Conservation (phyloP, 2,888 invertebrate genomes). For the Salticus scenicus region DNA sequence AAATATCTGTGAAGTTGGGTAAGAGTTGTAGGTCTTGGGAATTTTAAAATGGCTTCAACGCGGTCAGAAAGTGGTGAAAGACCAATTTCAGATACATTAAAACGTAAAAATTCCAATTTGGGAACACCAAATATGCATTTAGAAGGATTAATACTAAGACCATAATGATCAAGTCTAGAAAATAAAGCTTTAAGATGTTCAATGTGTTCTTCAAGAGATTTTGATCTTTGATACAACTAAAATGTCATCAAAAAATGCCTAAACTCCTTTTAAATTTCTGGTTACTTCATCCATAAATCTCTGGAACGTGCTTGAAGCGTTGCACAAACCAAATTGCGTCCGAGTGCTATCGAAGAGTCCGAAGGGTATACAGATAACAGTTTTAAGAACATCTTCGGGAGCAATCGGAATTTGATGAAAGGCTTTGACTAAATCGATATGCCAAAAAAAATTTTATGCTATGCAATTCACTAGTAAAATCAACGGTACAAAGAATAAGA, state of each 20-base stretch:
- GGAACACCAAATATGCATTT: constrained; percentile 48
- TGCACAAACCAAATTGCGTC: constrained; percentile 74
- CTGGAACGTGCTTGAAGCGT: constrained; percentile 27
- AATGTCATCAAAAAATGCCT: constrained; percentile 55
- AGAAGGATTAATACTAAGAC: constrained; percentile 34
- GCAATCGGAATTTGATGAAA: constrained; percentile 48
- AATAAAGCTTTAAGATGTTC: constrained; percentile 40
- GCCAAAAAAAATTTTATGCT: constrained; percentile 22
- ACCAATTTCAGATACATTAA: constrained; percentile 30
- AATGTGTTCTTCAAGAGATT: constrained; percentile 24
- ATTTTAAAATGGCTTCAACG: constrained; percentile 45
- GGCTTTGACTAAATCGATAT: constrained; percentile 26
- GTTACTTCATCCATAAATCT: constrained; percentile 41
- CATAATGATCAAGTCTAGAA: constrained; percentile 27
- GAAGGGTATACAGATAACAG: constrained; percentile 51
- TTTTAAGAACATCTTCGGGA: constrained; percentile 39
- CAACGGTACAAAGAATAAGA: constrained; percentile 2
- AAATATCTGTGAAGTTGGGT: constrained; percentile 44
- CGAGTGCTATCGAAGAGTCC: constrained; percentile 28
- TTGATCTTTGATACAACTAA: constrained; percentile 22
- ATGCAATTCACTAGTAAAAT: constrained; percentile 34
- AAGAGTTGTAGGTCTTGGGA: constrained; percentile 43
- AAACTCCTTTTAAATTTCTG: constrained; percentile 20
- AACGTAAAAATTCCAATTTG: constrained; percentile 39
- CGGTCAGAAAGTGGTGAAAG: constrained; percentile 29